phyloP scores from a whole-genome alignment of 2,888 invertebrate genomes.

The Apocheima hispidaria region DNA sequence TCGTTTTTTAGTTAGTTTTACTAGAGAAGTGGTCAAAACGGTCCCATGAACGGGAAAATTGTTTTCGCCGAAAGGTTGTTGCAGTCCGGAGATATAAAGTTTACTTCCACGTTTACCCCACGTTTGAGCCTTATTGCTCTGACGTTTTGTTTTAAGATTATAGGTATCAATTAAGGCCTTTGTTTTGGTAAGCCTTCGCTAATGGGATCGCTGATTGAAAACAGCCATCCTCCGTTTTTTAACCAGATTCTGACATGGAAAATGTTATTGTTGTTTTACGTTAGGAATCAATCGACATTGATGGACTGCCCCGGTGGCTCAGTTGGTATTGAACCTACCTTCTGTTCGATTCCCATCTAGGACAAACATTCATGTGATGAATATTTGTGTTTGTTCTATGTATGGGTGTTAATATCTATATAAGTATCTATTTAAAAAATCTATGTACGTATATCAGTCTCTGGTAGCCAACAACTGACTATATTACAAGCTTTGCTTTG shows the following conservation, averaged over 20 bases:
- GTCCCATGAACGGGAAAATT: slow-evolving; percentile 63
- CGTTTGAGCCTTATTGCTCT: slow-evolving; percentile 58
- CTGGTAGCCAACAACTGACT: too few relatives aligned
- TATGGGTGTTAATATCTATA: too few relatives aligned
- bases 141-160: slow-evolving; percentile 64
- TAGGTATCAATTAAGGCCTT: slow-evolving; percentile 46
- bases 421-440: too few relatives aligned
- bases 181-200: slow-evolving; percentile 21
- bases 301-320: too few relatives aligned
- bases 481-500: too few relatives aligned
- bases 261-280: background rate
- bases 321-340: too few relatives aligned
- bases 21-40: slow-evolving; percentile 61
- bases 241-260: background rate
- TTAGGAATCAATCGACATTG: too few relatives aligned
- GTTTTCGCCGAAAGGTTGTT: slow-evolving; percentile 66
- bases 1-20: background rate
- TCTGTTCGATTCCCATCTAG: too few relatives aligned
- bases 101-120: slow-evolving; percentile 48
- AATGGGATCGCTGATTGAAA: slow-evolving; percentile 13
- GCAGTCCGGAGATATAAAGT: slow-evolving; percentile 63
- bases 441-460: too few relatives aligned
- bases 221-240: background rate
- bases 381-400: too few relatives aligned
- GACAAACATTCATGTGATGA: too few relatives aligned